A percentile compares a stretch with the other conserved stretches of the same genome.
These are phyloP conservation scores for Peromyscus eremicus DNA, from an alignment of 2,797 vertebrate genomes.

Conservation along the genomic window DNA sequence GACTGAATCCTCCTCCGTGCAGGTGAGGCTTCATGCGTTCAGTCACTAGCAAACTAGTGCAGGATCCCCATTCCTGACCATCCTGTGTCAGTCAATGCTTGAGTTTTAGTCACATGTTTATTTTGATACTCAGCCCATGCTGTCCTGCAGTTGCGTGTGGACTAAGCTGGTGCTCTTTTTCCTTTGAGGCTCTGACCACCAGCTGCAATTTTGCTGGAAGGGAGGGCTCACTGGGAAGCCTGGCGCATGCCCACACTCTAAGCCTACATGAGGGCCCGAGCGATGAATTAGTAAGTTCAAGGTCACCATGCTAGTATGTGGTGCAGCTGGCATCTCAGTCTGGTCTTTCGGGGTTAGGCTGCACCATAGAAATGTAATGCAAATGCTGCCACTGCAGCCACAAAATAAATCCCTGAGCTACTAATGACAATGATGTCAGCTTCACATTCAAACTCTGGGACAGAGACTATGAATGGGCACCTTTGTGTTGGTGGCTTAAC, in stretches of 20 bases:
- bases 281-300: background rate
- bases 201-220: background rate
- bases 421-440: conserved; percentile 59
- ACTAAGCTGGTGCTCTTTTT: background rate
- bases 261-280: background rate
- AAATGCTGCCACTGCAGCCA: background rate
- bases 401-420: background rate
- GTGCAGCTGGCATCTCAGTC: background rate
- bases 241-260: too few relatives aligned
- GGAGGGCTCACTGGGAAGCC: background rate
- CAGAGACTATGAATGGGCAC: conserved; percentile 68
- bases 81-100: background rate
- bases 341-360: background rate
- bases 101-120: background rate
- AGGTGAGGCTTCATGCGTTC: background rate
- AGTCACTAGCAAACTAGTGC: background rate
- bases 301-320: background rate
- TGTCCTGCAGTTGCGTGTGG: background rate
- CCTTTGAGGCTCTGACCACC: background rate
- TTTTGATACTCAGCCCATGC: background rate
- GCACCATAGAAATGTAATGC: background rate
- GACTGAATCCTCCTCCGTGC: background rate
- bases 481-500: conserved; percentile 45
- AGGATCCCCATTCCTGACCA: background rate
- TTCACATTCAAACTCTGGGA: conserved; percentile 35